Conservation (phyloP, 2,113 vertebrate genomes). For the Sinocyclocheilus anshuiensis region DNA sequence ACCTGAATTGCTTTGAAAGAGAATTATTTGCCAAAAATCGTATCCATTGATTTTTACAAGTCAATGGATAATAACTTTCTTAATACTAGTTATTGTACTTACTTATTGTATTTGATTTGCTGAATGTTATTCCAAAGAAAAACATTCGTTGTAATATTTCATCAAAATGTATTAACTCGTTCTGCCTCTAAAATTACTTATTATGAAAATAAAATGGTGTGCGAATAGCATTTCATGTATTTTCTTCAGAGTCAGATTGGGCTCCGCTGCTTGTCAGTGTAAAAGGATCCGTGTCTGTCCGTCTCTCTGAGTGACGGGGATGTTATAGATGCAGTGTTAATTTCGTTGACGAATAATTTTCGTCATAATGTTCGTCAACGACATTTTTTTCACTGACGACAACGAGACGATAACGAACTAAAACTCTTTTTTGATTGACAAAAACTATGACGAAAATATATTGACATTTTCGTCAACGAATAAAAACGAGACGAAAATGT, state of each 20-base stretch:
- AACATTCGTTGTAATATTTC: not conserved
- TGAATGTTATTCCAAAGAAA: not conserved
- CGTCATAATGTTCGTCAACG: too few species aligned
- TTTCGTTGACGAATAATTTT: too few species aligned
- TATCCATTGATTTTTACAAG: not conserved
- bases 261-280: not conserved
- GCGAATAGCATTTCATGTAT: conserved; percentile 6
- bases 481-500: too few species aligned
- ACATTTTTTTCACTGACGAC: too few species aligned
- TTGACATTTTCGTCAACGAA: too few species aligned
- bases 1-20: not conserved
- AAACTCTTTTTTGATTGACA: too few species aligned
- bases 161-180: not conserved
- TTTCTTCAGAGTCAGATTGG: not conserved
- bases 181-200: not conserved
- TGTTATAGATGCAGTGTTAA: not conserved
- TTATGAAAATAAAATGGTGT: not conserved
- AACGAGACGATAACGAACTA: too few species aligned
- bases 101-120: not conserved
- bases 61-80: not conserved
- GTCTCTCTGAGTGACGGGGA: not conserved
- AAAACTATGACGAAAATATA: too few species aligned
- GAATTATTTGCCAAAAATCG: not conserved
- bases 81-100: not conserved
- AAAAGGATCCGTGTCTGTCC: not conserved